Evolutionary conservation across 2,888 invertebrate species (phyloP).

Genomic region (Physocephala rufipes): DNA sequence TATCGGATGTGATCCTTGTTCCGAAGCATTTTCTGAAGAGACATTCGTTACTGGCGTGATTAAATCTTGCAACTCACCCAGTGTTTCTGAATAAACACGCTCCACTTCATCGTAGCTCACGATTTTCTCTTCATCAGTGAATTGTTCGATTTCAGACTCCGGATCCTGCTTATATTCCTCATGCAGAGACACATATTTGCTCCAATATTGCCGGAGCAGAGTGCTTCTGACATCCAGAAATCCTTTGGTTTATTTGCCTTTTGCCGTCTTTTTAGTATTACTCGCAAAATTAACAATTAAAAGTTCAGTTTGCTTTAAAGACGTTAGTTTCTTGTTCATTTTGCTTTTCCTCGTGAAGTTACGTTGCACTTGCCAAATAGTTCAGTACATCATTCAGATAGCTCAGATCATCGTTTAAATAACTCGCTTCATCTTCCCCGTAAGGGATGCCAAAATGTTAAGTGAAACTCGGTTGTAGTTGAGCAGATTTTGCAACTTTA

Average conservation of each 20-base stretch:
- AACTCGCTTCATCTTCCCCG: conserved; percentile 36
- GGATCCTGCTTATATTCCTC: neutral
- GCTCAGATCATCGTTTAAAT: neutral
- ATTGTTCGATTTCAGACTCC: neutral
- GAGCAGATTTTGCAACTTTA: too few species aligned
- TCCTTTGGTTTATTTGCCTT: conserved; percentile 18
- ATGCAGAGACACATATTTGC: conserved; percentile 11
- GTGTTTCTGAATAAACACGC: conserved; percentile 14
- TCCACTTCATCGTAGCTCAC: conserved; percentile 6
- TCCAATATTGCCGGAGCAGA: conserved; percentile 12
- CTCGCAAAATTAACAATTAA: conserved; percentile 6
- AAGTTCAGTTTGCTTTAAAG: neutral
- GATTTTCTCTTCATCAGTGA: neutral
- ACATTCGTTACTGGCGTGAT: neutral
- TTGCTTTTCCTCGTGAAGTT: neutral
- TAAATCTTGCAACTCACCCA: conserved; percentile 27
- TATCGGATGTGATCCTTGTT: neutral
- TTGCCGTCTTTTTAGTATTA: conserved; percentile 6
- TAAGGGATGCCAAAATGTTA: conserved; percentile 13
- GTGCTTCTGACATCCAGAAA: neutral
- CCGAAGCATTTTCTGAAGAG: neutral
- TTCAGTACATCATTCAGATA: neutral
- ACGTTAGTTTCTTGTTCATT: neutral
- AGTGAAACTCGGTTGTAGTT: too few species aligned
- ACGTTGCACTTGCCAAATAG: neutral